Base-by-base conservation (phyloP, 2,888 invertebrate species). In the Cordilura impudica region DNA sequence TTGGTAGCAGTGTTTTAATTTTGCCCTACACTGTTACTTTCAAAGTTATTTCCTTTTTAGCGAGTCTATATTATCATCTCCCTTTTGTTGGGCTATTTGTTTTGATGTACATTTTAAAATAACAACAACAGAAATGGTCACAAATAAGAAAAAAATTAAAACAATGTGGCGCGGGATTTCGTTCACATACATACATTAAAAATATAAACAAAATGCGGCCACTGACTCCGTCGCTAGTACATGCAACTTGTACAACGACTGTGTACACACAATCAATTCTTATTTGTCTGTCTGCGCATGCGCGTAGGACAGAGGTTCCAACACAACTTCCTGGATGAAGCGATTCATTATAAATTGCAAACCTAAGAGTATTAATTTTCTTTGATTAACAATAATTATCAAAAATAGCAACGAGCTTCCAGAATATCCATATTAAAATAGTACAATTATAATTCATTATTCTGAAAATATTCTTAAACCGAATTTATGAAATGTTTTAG, bases 11-110 rank as follows among this genome's bases (percentile, higher is more conserved):
- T n/a, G n/a, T 39, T 39, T 39, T 39, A n/a, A 39, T 39, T 39
- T 39, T 39, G 35, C 12, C 4, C 35, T 39, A n/a, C 35, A 39
- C 51, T 23, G 21, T 51, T 23, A 12, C 26, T 47, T 45, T n/a
- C n/a, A n/a, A n/a, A n/a, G n/a, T n/a, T 19, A 18, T 19, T 29
- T 54, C 53, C 71, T 71, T 61, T 61, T 39, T 26, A 26, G 26
- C 26, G 26, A 4, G 70, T 29, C 43, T 79, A 63, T 75, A 60
- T 67, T 60, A 31, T 23, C 29, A 1, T 43, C 43, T 63, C 19
- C 16, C 71, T 75, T 79, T 79, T 79, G 45, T 12, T 23, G 47
- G 21, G 61, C 43, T 67, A 43, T 79, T 79, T 79, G 79, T 79
- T 79, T 78, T 74, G 70, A 78, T 67, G 43, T 66, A 72, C n/a